phyloP scores from a whole-genome alignment of 1,140 invertebrate genomes.

The Drosophila sechellia region DNA sequence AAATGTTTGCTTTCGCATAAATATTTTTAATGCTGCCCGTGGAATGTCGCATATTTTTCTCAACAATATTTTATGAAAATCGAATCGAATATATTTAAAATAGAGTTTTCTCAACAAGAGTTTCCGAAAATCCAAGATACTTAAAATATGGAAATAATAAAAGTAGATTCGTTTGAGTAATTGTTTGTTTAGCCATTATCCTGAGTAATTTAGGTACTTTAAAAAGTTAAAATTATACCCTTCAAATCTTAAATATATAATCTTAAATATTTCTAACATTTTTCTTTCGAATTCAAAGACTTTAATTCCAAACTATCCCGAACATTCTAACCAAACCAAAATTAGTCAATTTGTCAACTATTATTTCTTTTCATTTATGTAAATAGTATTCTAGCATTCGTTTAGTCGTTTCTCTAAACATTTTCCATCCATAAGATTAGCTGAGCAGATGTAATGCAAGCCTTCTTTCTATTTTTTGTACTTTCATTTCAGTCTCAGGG shows the following conservation, averaged over 20 bases:
- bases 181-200: too few species aligned
- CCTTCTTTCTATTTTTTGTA: slow-evolving; percentile 66
- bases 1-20: slow-evolving; percentile 27
- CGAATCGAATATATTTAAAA: neutral
- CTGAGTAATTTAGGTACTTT: too few species aligned
- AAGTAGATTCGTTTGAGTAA: too few species aligned
- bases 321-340: too few species aligned
- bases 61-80: slow-evolving; percentile 1
- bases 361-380: neutral
- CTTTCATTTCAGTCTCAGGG: slow-evolving; percentile 78
- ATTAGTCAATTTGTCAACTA: too few species aligned
- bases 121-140: neutral
- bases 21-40: slow-evolving; percentile 15
- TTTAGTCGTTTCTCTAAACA: slow-evolving; percentile 2
- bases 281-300: too few species aligned
- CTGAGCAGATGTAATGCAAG: slow-evolving; percentile 54
- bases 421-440: slow-evolving; percentile 21
- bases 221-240: too few species aligned
- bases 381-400: neutral
- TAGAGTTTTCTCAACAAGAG: neutral
- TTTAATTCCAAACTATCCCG: too few species aligned
- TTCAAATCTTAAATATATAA: too few species aligned
- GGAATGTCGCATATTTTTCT: slow-evolving; percentile 19
- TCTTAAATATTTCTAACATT: too few species aligned
- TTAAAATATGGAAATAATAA: neutral